Conservation (phyloP, 2,797 vertebrate genomes). For the Gila robusta region DNA sequence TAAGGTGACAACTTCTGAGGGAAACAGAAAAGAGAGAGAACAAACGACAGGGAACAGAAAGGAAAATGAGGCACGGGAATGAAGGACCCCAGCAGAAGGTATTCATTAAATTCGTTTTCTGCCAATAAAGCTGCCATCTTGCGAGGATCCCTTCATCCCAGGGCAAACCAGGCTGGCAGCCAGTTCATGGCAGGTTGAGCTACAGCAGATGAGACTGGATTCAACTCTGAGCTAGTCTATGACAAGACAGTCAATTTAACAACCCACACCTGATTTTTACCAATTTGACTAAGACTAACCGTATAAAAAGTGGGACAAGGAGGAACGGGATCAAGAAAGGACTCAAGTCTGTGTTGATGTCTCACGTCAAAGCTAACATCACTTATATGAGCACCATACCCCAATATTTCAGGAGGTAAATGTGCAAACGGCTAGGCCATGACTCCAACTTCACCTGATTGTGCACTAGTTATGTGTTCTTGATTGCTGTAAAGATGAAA, state of each 20-base stretch:
- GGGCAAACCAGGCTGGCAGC: conserved; percentile 56
- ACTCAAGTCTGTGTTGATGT: neutral
- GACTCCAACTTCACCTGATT: neutral
- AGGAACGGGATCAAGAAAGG: neutral
- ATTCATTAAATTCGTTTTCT: conserved; percentile 79
- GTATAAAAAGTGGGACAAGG: neutral
- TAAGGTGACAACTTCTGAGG: conserved; percentile 46
- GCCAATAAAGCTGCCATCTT: conserved; percentile 76
- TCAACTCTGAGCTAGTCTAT: conserved; percentile 28
- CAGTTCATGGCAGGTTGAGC: conserved; percentile 48
- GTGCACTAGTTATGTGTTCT: neutral
- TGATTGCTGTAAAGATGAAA: conserved; percentile 7
- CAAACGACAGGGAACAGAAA: conserved; percentile 49
- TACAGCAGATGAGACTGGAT: conserved; percentile 45
- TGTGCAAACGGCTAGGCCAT: neutral
- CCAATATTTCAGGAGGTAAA: conserved; percentile 2
- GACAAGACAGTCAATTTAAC: conserved; percentile 23
- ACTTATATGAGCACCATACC: neutral
- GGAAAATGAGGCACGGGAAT: conserved; percentile 65
- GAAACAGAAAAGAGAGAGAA: conserved; percentile 31
- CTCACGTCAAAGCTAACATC: neutral
- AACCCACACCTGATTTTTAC: neutral
- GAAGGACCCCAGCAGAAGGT: conserved; percentile 70
- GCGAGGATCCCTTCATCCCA: conserved; percentile 71
- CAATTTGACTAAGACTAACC: neutral